phyloP scores from a whole-genome alignment of 2,888 invertebrate genomes.

The Sinodicranocentrus sp. region DNA sequence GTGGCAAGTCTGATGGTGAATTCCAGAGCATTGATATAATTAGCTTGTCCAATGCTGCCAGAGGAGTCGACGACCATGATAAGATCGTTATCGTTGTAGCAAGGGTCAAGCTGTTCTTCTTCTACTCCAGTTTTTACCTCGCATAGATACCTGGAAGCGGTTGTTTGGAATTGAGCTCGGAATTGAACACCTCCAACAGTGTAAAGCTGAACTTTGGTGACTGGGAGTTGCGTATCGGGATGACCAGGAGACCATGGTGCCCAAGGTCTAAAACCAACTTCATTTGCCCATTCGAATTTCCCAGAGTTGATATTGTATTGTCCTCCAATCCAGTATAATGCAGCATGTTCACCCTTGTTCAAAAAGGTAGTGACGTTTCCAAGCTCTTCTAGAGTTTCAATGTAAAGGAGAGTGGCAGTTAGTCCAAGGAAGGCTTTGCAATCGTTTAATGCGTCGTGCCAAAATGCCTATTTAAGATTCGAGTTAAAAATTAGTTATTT shows the following conservation, averaged over 20 bases:
- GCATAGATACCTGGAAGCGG: slow-evolving; percentile 5
- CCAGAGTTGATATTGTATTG: neutral
- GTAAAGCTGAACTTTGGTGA: neutral
- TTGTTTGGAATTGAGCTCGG: slow-evolving; percentile 4
- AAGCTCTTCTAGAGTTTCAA: slow-evolving; percentile 41
- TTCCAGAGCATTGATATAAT: slow-evolving; percentile 28
- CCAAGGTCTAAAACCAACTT: neutral
- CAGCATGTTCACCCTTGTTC: neutral
- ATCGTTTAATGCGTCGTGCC: neutral
- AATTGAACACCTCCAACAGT: slow-evolving; percentile 12
- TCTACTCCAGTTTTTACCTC: neutral
- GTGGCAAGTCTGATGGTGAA: slow-evolving; percentile 28
- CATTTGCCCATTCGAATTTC: slow-evolving; percentile 14
- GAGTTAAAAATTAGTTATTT: no score
- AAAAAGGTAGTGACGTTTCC: neutral
- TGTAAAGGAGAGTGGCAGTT: neutral
- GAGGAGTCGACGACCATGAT: slow-evolving; percentile 59
- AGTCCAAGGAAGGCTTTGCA: neutral
- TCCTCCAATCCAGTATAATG: slow-evolving; percentile 35
- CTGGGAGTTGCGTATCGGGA: neutral
- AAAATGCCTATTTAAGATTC: no score
- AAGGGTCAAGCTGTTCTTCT: slow-evolving; percentile 24
- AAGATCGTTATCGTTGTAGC: slow-evolving; percentile 46
- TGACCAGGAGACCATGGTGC: slow-evolving; percentile 23
- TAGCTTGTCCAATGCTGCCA: slow-evolving; percentile 44